phyloP scores from a whole-genome alignment of 2,888 invertebrate genomes.

The Synanthedon andrenaeformis region DNA sequence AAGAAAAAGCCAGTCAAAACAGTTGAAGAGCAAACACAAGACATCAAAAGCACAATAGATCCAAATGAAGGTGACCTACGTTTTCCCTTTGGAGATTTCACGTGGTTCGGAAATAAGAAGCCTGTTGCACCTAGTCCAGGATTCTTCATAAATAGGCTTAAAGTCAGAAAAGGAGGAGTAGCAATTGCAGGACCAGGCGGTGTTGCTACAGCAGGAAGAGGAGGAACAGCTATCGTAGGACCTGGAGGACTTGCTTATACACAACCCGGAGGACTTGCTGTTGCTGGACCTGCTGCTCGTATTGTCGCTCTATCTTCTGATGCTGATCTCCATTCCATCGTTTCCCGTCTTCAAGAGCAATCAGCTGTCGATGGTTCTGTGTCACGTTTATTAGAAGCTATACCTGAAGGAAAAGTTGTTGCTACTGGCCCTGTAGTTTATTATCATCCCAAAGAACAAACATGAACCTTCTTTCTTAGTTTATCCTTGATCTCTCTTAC shows the following conservation, averaged over 20 bases:
- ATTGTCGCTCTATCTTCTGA: slow-evolving; percentile 75
- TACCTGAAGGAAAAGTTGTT: slow-evolving; percentile 76
- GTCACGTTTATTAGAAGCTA: slow-evolving; percentile 51
- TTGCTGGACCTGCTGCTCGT: slow-evolving; percentile 80
- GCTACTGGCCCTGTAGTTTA: slow-evolving; percentile 82
- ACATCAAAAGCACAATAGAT: slow-evolving; percentile 22
- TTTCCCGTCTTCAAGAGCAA: slow-evolving; percentile 50
- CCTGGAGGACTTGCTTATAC: slow-evolving; percentile 83
- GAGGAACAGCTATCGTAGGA: slow-evolving; percentile 84
- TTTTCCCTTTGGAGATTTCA: slow-evolving; percentile 31
- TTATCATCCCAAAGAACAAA: slow-evolving; percentile 61
- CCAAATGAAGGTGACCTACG: slow-evolving; percentile 32
- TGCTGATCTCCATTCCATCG: slow-evolving; percentile 69
- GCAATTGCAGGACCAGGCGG: slow-evolving; percentile 87
- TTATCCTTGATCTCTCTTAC: slow-evolving; percentile 13
- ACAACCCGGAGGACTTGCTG: slow-evolving; percentile 79
- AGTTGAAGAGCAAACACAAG: slow-evolving; percentile 17
- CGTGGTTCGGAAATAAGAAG: slow-evolving; percentile 37
- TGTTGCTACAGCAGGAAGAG: slow-evolving; percentile 82
- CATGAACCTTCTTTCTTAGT: slow-evolving; percentile 21
- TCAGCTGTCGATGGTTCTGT: slow-evolving; percentile 40
- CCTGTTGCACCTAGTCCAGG: slow-evolving; percentile 65
- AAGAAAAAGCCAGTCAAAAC: slow-evolving; percentile 28
- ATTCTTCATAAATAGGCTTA: slow-evolving; percentile 76
- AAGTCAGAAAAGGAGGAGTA: slow-evolving; percentile 80